Conservation (phyloP, 2,113 vertebrate genomes). For the Ibidorhyncha struthersii region DNA sequence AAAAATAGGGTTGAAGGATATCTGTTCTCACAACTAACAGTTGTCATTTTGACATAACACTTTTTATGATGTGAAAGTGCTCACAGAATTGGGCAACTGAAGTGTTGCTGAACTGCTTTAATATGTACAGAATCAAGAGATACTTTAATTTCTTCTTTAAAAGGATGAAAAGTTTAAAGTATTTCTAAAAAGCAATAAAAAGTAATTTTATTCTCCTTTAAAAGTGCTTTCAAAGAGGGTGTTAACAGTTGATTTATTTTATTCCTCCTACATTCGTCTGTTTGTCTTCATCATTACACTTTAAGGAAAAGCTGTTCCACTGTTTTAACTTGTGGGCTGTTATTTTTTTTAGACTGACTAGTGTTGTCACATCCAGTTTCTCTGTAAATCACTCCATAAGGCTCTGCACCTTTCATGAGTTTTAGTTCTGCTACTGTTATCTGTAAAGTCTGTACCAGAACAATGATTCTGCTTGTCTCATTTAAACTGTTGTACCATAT, state of each 20-base stretch:
- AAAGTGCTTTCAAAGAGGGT: constrained; percentile 29
- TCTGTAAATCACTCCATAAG: background rate
- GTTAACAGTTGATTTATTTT: constrained; percentile 48
- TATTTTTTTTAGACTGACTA: background rate
- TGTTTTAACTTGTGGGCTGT: constrained; percentile 39
- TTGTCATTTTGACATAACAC: background rate
- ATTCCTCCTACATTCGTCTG: constrained; percentile 70
- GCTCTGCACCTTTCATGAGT: background rate
- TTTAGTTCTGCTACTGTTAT: background rate
- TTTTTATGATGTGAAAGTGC: background rate
- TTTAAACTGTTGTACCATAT: background rate
- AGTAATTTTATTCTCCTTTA: constrained; percentile 46
- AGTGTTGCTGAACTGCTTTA: background rate
- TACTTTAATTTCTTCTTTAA: background rate
- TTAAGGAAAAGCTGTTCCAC: constrained; percentile 23
- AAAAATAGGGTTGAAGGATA: background rate
- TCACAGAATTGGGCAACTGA: background rate
- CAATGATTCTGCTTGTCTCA: background rate
- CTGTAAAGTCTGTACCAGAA: background rate
- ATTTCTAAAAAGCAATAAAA: constrained; percentile 21
- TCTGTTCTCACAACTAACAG: background rate
- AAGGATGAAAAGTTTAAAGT: background rate
- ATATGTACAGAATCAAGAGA: background rate
- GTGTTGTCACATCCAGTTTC: background rate
- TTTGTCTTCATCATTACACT: constrained; percentile 61